Conservation (phyloP, 2,113 vertebrate species). For the Cygnus atratus region DNA sequence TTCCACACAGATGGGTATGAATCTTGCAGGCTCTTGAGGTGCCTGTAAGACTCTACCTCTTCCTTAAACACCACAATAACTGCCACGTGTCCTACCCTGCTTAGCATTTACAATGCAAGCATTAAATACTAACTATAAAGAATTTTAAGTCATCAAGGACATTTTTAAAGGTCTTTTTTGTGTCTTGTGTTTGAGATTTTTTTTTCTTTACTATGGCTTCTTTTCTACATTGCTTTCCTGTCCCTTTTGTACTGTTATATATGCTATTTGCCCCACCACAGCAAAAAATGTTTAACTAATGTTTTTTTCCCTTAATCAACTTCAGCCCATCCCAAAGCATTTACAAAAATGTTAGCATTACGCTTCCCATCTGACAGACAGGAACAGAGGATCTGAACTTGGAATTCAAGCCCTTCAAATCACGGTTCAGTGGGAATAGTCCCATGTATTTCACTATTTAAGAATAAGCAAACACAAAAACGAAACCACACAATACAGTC, state of each 20-base stretch:
- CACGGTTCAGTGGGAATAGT: background rate
- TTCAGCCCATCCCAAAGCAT: background rate
- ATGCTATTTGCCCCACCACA: fast-evolving
- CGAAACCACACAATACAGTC: background rate
- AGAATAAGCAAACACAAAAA: background rate
- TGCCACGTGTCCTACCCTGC: background rate
- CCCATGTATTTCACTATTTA: background rate
- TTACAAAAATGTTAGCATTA: background rate
- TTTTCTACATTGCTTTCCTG: background rate
- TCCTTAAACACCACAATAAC: background rate
- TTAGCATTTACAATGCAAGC: background rate
- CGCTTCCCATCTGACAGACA: background rate
- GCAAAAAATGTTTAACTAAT: background rate
- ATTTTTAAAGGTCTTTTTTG: background rate
- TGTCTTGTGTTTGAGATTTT: background rate
- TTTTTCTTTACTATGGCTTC: background rate
- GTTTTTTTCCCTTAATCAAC: background rate
- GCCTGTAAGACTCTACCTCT: background rate
- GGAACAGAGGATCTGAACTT: background rate
- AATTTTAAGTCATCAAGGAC: background rate
- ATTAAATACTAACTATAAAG: background rate
- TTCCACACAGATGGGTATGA: background rate
- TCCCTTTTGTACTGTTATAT: background rate
- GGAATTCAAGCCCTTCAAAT: background rate
- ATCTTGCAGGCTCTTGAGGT: background rate